Percentiles rank a stretch among this genome's conserved stretches.
Conservation (phyloP, 2,113 vertebrate species). For the Anthoscopus minutus region DNA sequence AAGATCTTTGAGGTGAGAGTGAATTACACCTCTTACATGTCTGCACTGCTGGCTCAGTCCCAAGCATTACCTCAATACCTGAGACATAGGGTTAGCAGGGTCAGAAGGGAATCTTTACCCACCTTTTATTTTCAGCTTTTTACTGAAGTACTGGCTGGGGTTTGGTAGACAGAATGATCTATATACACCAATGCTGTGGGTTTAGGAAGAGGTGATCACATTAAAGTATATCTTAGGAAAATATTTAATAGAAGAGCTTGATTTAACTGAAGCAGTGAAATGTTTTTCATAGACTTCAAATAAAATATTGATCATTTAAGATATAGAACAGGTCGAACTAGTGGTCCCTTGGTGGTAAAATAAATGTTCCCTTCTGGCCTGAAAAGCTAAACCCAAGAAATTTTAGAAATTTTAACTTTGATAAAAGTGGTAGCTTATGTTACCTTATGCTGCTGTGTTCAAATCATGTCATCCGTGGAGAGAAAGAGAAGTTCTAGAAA, state of each 20-base stretch:
- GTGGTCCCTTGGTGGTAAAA: neutral
- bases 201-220: neutral
- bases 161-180: neutral
- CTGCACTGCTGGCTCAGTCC: neutral
- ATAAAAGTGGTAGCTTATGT: neutral
- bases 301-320: neutral
- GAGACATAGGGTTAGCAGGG: neutral
- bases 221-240: neutral
- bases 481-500: neutral
- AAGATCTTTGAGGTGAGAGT: neutral
- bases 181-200: neutral
- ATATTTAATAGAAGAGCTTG: neutral
- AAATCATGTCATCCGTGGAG: neutral
- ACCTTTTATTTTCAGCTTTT: neutral
- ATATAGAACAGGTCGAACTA: neutral
- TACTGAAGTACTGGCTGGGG: neutral
- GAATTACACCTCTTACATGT: neutral
- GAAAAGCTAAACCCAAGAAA: neutral
- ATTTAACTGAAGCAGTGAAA: neutral
- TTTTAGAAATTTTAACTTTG: neutral
- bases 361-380: neutral
- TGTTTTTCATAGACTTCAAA: neutral
- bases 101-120: neutral
- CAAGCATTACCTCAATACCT: neutral
- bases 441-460: neutral